Evolutionary conservation across 2,113 vertebrate genomes (phyloP).

Genomic region (Cavia aperea): DNA sequence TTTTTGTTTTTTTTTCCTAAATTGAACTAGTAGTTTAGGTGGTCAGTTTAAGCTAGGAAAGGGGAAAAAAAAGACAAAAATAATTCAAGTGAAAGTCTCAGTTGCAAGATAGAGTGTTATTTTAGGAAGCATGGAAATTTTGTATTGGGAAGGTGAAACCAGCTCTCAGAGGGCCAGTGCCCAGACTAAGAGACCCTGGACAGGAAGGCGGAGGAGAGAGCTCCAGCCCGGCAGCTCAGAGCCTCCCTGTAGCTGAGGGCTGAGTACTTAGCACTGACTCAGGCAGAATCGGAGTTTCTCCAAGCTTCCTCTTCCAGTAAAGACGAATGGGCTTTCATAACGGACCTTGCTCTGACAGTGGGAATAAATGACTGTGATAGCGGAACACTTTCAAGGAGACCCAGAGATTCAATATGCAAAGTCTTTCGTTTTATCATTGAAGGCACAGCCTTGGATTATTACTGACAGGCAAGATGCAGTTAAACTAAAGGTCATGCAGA

Average conservation of each 20-base stretch:
- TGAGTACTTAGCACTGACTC: constrained; percentile 76
- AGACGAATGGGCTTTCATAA: constrained; percentile 82
- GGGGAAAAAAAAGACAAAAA: neutral
- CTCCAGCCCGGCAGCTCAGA: constrained; percentile 9
- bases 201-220: too few relatives aligned
- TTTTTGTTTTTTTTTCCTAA: neutral
- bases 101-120: constrained; percentile 48
- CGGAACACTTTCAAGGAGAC: constrained; percentile 82
- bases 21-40: neutral
- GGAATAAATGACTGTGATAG: constrained; percentile 83
- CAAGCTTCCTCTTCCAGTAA: constrained; percentile 76
- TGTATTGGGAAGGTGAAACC: constrained; percentile 53
- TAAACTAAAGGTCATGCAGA: constrained; percentile 81
- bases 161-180: constrained; percentile 59
- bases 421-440: constrained; percentile 80
- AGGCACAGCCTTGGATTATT: constrained; percentile 82
- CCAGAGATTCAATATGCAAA: constrained; percentile 82
- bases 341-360: constrained; percentile 84
- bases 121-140: constrained; percentile 51
- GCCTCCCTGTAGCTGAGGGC: constrained; percentile 63
- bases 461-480: constrained; percentile 80
- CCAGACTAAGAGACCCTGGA: constrained; percentile 35
- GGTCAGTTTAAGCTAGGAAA: neutral
- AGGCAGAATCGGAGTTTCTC: constrained; percentile 75
- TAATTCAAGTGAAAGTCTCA: neutral